A percentile compares a stretch with the other conserved stretches of the same genome.
These are phyloP conservation scores for Salmo trutta DNA, from an alignment of 2,797 vertebrate species.

Conservation along the genomic window DNA sequence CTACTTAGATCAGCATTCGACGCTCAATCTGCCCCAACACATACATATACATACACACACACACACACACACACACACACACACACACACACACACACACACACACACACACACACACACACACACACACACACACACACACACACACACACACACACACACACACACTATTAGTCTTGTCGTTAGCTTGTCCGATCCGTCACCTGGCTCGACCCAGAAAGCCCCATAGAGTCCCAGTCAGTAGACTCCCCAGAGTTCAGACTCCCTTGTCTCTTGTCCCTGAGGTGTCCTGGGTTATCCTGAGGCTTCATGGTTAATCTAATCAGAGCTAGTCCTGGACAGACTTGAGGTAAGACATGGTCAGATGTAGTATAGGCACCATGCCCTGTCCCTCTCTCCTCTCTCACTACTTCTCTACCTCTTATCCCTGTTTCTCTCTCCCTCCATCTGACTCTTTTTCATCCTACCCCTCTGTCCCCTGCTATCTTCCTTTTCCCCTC, in stretches of 20 bases:
- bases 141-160: too few species aligned
- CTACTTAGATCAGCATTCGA: constrained; percentile 13
- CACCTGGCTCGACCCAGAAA: neutral
- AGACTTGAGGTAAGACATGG: neutral
- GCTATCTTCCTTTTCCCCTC: too few species aligned
- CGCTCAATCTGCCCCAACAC: neutral
- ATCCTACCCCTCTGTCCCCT: too few species aligned
- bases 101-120: neutral
- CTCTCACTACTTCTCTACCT: too few species aligned
- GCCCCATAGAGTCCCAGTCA: too few species aligned
- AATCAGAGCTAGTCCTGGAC: constrained; percentile 18
- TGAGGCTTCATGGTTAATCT: constrained; percentile 13
- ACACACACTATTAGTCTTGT: neutral
- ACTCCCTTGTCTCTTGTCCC: neutral
- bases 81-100: neutral
- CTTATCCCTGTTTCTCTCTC: too few species aligned
- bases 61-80: neutral
- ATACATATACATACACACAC: neutral
- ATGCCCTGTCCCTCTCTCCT: neutral
- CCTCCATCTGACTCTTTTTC: too few species aligned
- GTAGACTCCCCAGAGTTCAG: too few species aligned
- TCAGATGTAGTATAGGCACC: neutral
- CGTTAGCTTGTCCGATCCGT: neutral
- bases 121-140: neutral
- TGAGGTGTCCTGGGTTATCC: neutral